Base-by-base conservation (phyloP, 2,888 invertebrate genomes). In the Trissolcus japonicus region DNA sequence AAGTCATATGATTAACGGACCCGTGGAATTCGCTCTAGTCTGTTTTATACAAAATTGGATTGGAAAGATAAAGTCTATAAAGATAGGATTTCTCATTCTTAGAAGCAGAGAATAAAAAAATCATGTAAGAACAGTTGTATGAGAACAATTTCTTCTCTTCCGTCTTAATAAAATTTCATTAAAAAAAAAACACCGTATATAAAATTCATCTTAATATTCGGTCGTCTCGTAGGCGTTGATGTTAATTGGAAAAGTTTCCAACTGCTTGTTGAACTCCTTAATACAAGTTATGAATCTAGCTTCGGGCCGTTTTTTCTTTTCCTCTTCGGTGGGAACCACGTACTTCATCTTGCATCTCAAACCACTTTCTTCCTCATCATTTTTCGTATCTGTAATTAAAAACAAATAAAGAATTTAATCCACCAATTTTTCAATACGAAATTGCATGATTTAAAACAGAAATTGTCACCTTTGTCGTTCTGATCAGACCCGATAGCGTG, bases 1-100 rank as follows among this genome's bases (percentile, higher is more conserved):
- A 68, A 80, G 86, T 72, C 85, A 89, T 40, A 79, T 83, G 25
- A 81, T 86, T 53, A 82, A 83, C 21, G 89, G 88, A 0, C 87
- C 88, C 0, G 83, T 88, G 11, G 88, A 89, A 80, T 89, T 88
- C 68, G 86, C 86, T 59, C 41, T 89, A 3, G 85, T 84, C 1
- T 88, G 85, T 69, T 80, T 85, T n/a, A 60, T 87, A 9, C 84
- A 88, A 61, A 82, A 79, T 40, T 85, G 86, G 40, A 75, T 87
- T 40, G 88, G 86, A 6, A 88, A 84, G 68, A 86, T 85, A 41
- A 84, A 82, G 35, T 89, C 88, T 2, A 78, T 87, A 25, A 87
- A 87, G 87, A 69, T 89, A 16, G 87, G 86, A 17, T 72, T 87
- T 40, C 80, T 86, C 19, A 82, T 88, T 21, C 79, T 89, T 35